Conservation (phyloP, 2,113 vertebrate genomes). For the Erpornis zantholeuca region DNA sequence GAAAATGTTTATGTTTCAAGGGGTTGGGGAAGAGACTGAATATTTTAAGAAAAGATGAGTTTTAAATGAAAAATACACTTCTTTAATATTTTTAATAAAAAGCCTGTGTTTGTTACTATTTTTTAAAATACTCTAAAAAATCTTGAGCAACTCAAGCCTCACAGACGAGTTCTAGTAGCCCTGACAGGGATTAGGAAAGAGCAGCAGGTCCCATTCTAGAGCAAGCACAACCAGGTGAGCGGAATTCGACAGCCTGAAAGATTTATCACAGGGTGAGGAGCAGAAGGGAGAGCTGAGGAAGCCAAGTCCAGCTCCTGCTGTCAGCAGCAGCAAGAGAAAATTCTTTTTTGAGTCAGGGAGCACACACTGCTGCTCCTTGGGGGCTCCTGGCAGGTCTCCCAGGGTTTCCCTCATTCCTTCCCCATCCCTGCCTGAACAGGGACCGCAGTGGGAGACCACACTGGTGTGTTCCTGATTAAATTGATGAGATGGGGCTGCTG, state of each 20-base stretch:
- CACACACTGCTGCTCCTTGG: fast-evolving
- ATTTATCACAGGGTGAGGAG: neutral
- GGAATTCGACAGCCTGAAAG: neutral
- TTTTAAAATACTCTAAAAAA: neutral
- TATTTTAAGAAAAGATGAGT: neutral
- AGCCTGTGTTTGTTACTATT: neutral
- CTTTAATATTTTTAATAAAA: neutral
- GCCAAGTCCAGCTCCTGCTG: neutral
- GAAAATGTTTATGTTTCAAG: neutral
- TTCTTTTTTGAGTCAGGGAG: neutral
- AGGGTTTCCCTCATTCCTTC: neutral
- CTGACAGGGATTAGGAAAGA: neutral
- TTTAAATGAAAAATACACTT: neutral
- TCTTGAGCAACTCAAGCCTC: neutral
- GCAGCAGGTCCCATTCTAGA: neutral
- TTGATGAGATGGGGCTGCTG: neutral
- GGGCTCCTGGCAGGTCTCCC: neutral
- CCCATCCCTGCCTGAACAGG: fast-evolving
- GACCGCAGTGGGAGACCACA: neutral
- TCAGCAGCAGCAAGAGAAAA: neutral
- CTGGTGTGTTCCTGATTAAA: neutral
- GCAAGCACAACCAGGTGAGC: neutral
- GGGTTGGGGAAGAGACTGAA: neutral
- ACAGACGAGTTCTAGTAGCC: neutral
- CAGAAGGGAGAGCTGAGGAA: neutral